Evolutionary conservation across 2,113 vertebrate genomes (phyloP).

Genomic region (Ctenomys sociabilis): DNA sequence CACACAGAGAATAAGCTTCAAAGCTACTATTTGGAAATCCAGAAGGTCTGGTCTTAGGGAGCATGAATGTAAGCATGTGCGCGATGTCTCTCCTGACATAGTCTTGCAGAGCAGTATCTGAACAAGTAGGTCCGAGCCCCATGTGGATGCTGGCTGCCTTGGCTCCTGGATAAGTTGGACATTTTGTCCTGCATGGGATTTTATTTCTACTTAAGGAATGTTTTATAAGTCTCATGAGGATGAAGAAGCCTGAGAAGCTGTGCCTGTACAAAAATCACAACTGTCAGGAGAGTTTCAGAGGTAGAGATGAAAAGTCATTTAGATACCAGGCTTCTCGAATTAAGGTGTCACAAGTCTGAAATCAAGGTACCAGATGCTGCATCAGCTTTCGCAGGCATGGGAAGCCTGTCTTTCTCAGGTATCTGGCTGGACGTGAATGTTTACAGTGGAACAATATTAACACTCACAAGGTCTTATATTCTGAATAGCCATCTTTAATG

Average conservation of each 20-base stretch:
- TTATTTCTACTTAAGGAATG: neutral
- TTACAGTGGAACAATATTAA: neutral
- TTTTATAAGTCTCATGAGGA: neutral
- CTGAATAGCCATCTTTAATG: neutral
- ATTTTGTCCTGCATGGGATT: neutral
- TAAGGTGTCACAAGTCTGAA: neutral
- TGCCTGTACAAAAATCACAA: neutral
- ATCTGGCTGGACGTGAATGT: neutral
- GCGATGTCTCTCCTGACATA: neutral
- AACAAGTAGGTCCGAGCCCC: neutral
- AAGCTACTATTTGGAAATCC: neutral
- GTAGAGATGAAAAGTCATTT: neutral
- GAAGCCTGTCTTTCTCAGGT: neutral
- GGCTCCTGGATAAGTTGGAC: neutral
- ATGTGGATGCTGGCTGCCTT: neutral
- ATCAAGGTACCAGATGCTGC: neutral
- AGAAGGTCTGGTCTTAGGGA: neutral
- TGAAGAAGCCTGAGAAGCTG: conserved; percentile 3
- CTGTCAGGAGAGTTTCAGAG: neutral
- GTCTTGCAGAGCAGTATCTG: neutral
- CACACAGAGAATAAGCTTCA: neutral
- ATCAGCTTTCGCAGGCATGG: neutral
- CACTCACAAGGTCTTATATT: neutral
- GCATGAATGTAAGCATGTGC: neutral
- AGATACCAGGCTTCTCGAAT: neutral